Base-by-base conservation (phyloP, 2,888 invertebrate species). In the Mesochorus sp. region DNA sequence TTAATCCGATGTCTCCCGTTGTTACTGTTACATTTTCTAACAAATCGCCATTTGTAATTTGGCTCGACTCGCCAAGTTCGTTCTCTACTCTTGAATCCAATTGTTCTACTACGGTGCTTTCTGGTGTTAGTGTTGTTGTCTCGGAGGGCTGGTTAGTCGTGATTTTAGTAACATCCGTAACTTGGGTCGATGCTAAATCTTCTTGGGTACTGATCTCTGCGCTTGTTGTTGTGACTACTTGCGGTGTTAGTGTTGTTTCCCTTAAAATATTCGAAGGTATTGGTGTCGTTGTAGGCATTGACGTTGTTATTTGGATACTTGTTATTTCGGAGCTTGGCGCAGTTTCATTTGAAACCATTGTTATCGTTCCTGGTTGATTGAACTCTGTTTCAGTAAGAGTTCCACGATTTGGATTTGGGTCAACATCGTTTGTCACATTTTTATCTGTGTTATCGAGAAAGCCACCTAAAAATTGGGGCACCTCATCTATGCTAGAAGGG, bases 371-470 rank as follows among this genome's bases (percentile, higher is more conserved):
- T 28, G 64, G 31, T 34, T 73, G 53, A 49, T 14, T 72, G 26
- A 28, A 44, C 34, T 24, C 53, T 14, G 17, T 62, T 49, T 57
- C 68, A 1, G 64, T n/a, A n/a, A n/a, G n/a, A n/a, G n/a, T 66
- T 53, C 24, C 51, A 24, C 53, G 51, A 14, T 28, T 39, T 4
- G 19, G 10, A 44, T 6, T 39, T 21, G 44, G 28, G 53, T 34
- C 68, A 39, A 75, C 42, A 19, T 81, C 57, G 39, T 28, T 44
- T 21, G 81, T 80, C 21, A 73, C 26, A 79, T 81, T 84, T 74
- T 80, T 82, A 77, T 83, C 81, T 4, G 81, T 83, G 55, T 84
- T 81, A 77, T 85, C 85, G 75, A 86, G 79, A 61, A 85, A 86
- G 70, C 85, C 83, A 44, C 82, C 85, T 75, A 81, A 75, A 47